These are phyloP conservation scores for Antheraea assamensis DNA, from an alignment of 2,888 invertebrate species.

Conservation along the genomic window DNA sequence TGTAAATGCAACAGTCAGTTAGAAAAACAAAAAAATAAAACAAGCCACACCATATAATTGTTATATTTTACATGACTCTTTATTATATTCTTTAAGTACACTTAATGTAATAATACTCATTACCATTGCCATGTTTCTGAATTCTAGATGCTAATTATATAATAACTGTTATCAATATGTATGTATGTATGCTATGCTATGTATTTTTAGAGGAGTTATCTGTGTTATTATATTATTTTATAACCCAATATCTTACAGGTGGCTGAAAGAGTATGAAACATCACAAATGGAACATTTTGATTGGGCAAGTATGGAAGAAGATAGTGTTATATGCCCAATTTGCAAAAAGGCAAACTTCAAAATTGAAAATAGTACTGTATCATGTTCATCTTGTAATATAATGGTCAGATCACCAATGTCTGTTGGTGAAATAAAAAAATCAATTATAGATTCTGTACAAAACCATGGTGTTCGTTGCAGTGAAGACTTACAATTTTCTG, in stretches of 20 bases:
- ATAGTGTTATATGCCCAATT: slow-evolving; percentile 77
- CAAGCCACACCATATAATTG: no score
- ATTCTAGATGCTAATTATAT: no score
- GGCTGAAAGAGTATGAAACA: slow-evolving; percentile 69
- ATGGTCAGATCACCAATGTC: slow-evolving; percentile 51
- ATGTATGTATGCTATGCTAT: no score
- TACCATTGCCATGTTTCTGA: no score
- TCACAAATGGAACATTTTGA: slow-evolving; percentile 62
- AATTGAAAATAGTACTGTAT: no score
- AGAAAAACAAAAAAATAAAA: no score
- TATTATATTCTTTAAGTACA: no score
- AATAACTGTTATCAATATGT: no score
- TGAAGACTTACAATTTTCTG: slow-evolving; percentile 55
- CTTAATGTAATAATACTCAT: no score
- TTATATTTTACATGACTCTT: no score
- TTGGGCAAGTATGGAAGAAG: slow-evolving; percentile 64
- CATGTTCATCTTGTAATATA: slow-evolving; percentile 64
- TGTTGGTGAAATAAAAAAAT: slow-evolving; percentile 53
- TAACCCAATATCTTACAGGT: slow-evolving; percentile 47
- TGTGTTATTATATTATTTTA: not conserved
- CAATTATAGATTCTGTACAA: slow-evolving; percentile 53
- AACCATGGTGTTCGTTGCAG: slow-evolving; percentile 55
- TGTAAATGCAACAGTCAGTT: no score
- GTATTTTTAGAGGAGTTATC: not conserved
- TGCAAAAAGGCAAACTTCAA: slow-evolving; percentile 74